These are phyloP conservation scores for Ericerus pela DNA, from an alignment of 1,140 invertebrate species.

Conservation along the genomic window DNA sequence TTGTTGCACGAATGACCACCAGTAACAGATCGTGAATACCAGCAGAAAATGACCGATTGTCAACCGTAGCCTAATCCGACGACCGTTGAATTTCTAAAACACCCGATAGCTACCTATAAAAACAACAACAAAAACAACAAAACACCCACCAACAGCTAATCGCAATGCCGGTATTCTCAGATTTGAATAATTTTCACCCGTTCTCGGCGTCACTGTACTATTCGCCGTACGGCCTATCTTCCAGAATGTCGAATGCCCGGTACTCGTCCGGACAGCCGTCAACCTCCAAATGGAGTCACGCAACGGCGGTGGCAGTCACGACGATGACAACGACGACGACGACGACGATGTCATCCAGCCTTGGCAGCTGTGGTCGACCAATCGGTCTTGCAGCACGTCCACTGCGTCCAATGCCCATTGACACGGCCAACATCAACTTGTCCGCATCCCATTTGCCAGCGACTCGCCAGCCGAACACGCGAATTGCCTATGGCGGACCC, in stretches of 20 bases:
- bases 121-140: too few relatives aligned
- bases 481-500: conserved; percentile 33
- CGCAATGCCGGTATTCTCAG: background rate
- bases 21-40: too few relatives aligned
- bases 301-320: too few relatives aligned
- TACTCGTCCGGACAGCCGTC: background rate
- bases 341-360: background rate
- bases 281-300: too few relatives aligned
- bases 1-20: too few relatives aligned
- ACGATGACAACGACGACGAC: background rate
- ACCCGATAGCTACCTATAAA: too few relatives aligned
- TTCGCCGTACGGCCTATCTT: background rate
- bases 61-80: too few relatives aligned
- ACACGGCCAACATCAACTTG: conserved; percentile 70
- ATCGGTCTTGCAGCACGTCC: conserved; percentile 11
- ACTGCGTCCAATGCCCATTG: conserved; percentile 47
- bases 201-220: background rate
- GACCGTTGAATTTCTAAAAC: too few relatives aligned
- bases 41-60: too few relatives aligned
- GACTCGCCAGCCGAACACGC: background rate
- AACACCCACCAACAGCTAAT: too few relatives aligned
- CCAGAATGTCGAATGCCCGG: background rate
- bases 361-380: background rate
- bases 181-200: conserved; percentile 2
- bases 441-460: conserved; percentile 34